phyloP scores from a whole-genome alignment of 2,113 vertebrate species.

The Collichthys lucidus region DNA sequence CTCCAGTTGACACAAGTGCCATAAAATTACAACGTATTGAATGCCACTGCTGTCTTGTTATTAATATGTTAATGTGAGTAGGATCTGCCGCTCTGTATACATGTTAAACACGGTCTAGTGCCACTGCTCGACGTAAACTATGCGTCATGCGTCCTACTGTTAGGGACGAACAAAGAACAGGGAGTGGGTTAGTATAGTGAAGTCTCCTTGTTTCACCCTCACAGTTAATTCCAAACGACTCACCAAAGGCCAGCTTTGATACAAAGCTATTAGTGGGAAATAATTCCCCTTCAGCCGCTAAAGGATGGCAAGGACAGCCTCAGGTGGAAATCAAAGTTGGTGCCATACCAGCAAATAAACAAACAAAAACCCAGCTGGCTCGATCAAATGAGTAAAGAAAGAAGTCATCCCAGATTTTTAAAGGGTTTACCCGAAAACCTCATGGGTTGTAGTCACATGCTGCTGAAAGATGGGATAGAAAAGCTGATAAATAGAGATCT shows the following conservation, averaged over 20 bases:
- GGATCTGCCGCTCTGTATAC: slow-evolving; percentile 28
- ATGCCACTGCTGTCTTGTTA: slow-evolving; percentile 31
- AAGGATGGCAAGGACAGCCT: slow-evolving; percentile 76
- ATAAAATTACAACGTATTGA: slow-evolving; percentile 29
- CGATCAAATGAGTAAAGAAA: slow-evolving; percentile 10
- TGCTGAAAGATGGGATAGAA: slow-evolving; percentile 27
- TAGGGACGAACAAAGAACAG: slow-evolving; percentile 41
- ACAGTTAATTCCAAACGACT: slow-evolving; percentile 77
- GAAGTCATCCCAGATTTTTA: slow-evolving; percentile 38
- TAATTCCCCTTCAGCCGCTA: slow-evolving; percentile 82
- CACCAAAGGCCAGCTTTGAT: slow-evolving; percentile 80
- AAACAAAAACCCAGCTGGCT: slow-evolving; percentile 41
- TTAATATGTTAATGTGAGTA: slow-evolving; percentile 43
- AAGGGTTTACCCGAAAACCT: slow-evolving; percentile 28
- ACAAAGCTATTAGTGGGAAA: slow-evolving; percentile 79
- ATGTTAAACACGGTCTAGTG: slow-evolving; percentile 34
- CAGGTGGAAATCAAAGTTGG: slow-evolving; percentile 80
- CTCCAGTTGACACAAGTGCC: not conserved
- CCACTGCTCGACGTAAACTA: not conserved
- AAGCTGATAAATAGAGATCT: slow-evolving; percentile 25
- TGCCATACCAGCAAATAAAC: slow-evolving; percentile 68
- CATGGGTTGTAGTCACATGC: slow-evolving; percentile 1
- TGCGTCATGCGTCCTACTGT: slow-evolving; percentile 35
- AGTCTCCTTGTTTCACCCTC: slow-evolving; percentile 75
- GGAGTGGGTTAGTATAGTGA: slow-evolving; percentile 12